These are phyloP conservation scores for Myocastor coypus DNA, from an alignment of 2,113 vertebrate genomes.

Conservation along the genomic window DNA sequence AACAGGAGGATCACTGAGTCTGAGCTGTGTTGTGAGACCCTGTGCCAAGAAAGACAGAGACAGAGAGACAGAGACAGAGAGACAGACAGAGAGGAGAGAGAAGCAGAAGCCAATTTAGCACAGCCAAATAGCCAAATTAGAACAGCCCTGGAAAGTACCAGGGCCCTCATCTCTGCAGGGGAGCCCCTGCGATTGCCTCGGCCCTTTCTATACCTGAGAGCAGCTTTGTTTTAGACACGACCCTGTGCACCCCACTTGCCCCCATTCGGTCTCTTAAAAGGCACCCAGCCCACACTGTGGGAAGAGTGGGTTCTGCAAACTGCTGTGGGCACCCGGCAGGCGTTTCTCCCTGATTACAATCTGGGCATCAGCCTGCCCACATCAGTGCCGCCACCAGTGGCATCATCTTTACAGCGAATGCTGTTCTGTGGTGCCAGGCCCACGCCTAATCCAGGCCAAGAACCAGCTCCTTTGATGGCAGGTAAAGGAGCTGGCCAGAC, in stretches of 20 bases:
- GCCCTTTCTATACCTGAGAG: not conserved
- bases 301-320: not conserved
- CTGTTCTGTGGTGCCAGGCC: not conserved
- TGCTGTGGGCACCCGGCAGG: not conserved
- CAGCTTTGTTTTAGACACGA: not conserved
- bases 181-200: not conserved
- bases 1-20: too few species aligned
- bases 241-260: not conserved
- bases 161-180: not conserved
- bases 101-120: not conserved
- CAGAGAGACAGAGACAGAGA: too few species aligned
- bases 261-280: not conserved
- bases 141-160: not conserved
- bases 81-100: too few species aligned
- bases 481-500: not conserved
- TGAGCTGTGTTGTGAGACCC: too few species aligned
- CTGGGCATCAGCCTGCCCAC: not conserved
- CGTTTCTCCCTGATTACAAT: not conserved
- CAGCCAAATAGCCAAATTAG: not conserved
- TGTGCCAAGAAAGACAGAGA: too few species aligned
- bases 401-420: not conserved
- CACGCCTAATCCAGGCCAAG: not conserved
- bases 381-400: not conserved
- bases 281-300: not conserved
- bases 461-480: constrained; percentile 17